These are phyloP conservation scores for Mycalesis mineus DNA, from an alignment of 2,888 invertebrate genomes.

Conservation along the genomic window DNA sequence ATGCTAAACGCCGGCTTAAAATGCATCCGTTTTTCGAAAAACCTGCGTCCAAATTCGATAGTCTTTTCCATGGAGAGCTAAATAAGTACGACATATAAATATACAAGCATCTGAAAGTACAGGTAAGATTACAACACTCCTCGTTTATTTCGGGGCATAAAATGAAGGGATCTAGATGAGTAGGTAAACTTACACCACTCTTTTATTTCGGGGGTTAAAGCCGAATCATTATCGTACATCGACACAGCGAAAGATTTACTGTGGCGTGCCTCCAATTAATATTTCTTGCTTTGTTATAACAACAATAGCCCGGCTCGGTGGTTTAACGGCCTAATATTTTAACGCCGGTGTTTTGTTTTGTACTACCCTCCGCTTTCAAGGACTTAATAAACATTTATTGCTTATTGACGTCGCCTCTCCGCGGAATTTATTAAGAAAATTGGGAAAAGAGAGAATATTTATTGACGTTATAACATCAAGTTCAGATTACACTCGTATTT, in stretches of 20 bases:
- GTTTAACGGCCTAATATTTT: slow-evolving; percentile 22
- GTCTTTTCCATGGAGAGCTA: no score
- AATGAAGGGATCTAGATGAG: no score
- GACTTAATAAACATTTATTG: slow-evolving; percentile 14
- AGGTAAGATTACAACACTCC: no score
- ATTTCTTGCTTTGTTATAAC: slow-evolving; percentile 12
- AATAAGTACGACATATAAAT: no score
- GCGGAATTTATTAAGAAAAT: slow-evolving; percentile 2
- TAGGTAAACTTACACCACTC: no score
- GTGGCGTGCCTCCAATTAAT: slow-evolving; percentile 18
- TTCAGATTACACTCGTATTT: no score
- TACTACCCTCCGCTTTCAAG: slow-evolving; percentile 11
- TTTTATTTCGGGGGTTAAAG: not conserved
- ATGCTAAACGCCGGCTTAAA: no score
- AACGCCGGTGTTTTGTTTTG: slow-evolving; percentile 16
- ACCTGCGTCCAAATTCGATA: no score
- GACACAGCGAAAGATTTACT: slow-evolving; percentile 14
- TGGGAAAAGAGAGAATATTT: not conserved
- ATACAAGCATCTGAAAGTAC: no score
- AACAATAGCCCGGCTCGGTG: slow-evolving; percentile 9
- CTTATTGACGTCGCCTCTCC: slow-evolving; percentile 3
- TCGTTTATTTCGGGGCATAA: no score
- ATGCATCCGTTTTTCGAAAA: no score
- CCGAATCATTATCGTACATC: not conserved
- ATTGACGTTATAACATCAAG: not conserved